Conservation (phyloP, 2,113 vertebrate genomes). For the Ardeotis arabs region DNA sequence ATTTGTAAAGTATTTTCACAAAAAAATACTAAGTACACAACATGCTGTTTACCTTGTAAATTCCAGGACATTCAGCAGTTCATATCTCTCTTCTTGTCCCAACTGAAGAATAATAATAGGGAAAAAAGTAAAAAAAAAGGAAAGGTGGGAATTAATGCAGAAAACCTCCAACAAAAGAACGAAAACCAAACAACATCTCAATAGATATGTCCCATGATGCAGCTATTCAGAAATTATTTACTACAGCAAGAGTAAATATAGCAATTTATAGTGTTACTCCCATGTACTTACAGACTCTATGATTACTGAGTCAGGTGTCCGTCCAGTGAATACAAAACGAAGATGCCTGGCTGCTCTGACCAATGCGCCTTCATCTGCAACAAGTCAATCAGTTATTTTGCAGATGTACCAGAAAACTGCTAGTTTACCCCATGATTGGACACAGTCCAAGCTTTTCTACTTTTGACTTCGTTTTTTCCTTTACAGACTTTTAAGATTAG, state of each 20-base stretch:
- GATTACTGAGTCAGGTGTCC: constrained; percentile 94
- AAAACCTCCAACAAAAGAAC: neutral
- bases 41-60: constrained; percentile 89
- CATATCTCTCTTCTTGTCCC: constrained; percentile 89
- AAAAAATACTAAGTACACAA: neutral
- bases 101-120: constrained; percentile 70
- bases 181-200: neutral
- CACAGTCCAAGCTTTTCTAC: neutral
- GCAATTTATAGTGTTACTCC: neutral
- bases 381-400: neutral
- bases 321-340: constrained; percentile 92
- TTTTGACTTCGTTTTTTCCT: neutral
- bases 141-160: neutral
- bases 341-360: constrained; percentile 91
- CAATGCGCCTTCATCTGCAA: constrained; percentile 93
- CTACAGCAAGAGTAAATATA: neutral
- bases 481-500: neutral
- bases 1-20: neutral
- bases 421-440: neutral
- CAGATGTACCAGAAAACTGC: neutral
- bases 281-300: constrained; percentile 86
- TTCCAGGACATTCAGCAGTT: constrained; percentile 94
- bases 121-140: neutral
- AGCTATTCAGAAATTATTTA: neutral
- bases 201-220: neutral